Base-by-base conservation (phyloP, 2,113 vertebrate genomes). In the Thamnaconus septentrionalis region DNA sequence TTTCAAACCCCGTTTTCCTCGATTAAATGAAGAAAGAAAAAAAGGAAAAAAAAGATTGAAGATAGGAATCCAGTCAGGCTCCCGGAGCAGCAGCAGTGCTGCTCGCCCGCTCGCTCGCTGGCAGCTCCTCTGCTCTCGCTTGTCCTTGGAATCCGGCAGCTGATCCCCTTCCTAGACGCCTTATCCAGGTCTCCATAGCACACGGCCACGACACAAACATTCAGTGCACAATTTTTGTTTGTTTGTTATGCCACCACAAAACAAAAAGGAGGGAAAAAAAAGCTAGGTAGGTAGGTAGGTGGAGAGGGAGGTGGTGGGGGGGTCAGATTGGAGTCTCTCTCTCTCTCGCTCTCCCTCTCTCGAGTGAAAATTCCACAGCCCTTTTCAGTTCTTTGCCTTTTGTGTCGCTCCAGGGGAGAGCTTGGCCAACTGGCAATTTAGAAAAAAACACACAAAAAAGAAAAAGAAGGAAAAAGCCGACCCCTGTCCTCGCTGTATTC, bases 101-200 rank as follows among this genome's bases (percentile, higher is more conserved):
- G 76, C 66, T 71, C 86, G 83, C 87, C 85, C 73, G 85, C 85
- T 92, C 84, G 85, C 90, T 81, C 66, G 83, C 74, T 80, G 67
- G 85, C 52, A 72, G 79, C 82, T 89, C 84, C 80, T 86, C 83
- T 87, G 80, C 80, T 86, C 78, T 87, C 41, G 87, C 90, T 92
- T 92, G 95, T 94, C 95, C 94, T 95, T 95, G 93, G 93, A 92
- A 92, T 92, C 91, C 82, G 90, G 90, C 80, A 84, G 88, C 90
- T 82, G 90, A 91, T 85, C 62, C 87, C 77, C 79, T 79, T 57
- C 79, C 87, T 86, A 88, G 86, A 88, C 83, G 75, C 87, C 81
- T 80, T 80, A 74, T 75, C 80, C 86, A 74, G 82, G 75, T 90
- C 87, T 91, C 90, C 92, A 92, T 93, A 71, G 85, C 83, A 84